These are phyloP conservation scores for Drosophila pruinosa DNA, from an alignment of 1,140 invertebrate genomes.

Conservation along the genomic window DNA sequence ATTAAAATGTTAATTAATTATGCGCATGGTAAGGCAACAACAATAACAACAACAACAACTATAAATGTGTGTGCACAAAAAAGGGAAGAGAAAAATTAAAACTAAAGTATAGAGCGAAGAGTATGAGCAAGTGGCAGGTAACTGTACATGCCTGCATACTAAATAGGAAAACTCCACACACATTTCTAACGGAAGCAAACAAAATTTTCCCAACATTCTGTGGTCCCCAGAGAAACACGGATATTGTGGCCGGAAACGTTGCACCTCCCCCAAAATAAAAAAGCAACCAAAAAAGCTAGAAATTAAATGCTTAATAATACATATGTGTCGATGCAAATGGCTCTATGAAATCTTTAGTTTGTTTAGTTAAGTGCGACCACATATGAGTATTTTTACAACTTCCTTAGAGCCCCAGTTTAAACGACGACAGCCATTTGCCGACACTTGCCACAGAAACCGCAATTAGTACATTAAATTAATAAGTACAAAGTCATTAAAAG, in stretches of 20 bases:
- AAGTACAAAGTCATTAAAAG: constrained; percentile 63
- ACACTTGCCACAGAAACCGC: constrained; percentile 55
- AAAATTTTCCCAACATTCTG: constrained; percentile 49
- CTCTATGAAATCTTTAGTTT: constrained; percentile 17
- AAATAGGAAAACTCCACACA: constrained; percentile 27
- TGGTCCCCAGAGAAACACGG: constrained; percentile 21
- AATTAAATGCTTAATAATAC: constrained; percentile 32
- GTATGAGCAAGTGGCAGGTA: constrained; percentile 19
- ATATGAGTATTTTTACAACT: constrained; percentile 36
- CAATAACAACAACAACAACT: constrained; percentile 30
- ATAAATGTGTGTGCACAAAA: constrained; percentile 10
- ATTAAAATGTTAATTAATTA: constrained; percentile 71
- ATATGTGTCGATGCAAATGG: constrained; percentile 9
- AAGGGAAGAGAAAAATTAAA: constrained; percentile 53
- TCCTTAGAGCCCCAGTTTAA: constrained; percentile 56
- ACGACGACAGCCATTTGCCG: constrained; percentile 33
- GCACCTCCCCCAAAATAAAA: constrained; percentile 2
- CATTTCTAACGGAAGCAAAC: constrained; percentile 53
- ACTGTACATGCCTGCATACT: constrained; percentile 47
- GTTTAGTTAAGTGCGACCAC: constrained; percentile 2
- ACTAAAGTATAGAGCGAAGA: constrained; percentile 52
- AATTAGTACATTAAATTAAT: constrained; percentile 71
- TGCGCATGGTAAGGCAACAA: constrained; percentile 61
- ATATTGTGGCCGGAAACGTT: constrained; percentile 63
- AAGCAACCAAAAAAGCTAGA: constrained; percentile 3